Evolutionary conservation across 2,888 invertebrate genomes (phyloP), one percentile per base, ranked within the genome.

Genomic region (Eilema sororculum): DNA sequence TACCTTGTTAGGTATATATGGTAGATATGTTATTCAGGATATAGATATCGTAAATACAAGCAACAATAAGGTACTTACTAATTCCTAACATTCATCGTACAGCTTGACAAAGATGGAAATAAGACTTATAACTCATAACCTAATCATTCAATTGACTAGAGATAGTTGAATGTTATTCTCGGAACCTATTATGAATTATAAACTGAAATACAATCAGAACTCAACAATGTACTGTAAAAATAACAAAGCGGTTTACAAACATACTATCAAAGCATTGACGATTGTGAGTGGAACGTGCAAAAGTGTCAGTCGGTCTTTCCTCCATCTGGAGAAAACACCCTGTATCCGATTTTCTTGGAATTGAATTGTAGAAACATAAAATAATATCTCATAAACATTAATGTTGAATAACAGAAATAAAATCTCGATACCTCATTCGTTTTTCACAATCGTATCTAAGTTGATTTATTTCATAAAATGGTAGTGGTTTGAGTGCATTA

Each of bases 221-320:
- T 78, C 81, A 89, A 88, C 89, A 89, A 90, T 89, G 90, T 90
- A 83, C 78, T 80, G 77, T 85, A 86, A 84, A 86, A 78, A 80
- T 77, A 78, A 76, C 83, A 84, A 82, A 68, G 90, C 74, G 91
- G 93, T 94, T 94, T 94, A 90, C 86, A 93, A 94, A 94, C 91
- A 93, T 75, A 75, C 79, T 81, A 77, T 84, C 81, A 82, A 77
- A 80, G 78, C 84, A 87, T 87, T 85, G 86, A 87, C 86, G 87
- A 81, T 79, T 78, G 78, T 75, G 80, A 78, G 65, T 60, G 75
- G 81, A 75, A 78, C 77, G 74, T 77, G 67, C 52, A n/a, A 77
- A 75, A 69, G 74, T 79, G 71, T 85, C 92, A 94, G 91, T 93
- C 76, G 73, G 74, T 80, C 71, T 74, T 79, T 80, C 74, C 86